Evolutionary conservation across 1,140 invertebrate species (phyloP), one percentile per base, ranked within the genome.

Genomic region (Lasaia peninsularis): DNA sequence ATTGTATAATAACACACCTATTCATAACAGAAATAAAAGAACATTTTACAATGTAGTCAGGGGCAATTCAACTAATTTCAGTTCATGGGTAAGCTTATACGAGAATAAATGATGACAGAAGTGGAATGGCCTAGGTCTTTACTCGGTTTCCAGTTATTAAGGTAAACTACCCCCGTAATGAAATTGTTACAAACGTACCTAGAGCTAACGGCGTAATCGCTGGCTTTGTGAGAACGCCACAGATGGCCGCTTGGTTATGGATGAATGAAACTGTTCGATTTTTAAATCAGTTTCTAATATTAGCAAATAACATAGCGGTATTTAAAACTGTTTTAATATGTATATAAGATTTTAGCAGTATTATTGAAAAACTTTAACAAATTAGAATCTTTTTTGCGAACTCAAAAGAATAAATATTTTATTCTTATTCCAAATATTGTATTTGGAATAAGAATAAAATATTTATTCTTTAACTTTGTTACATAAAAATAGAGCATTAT

Each of bases 111-210:
- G 52, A 55, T 28, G 31, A 52, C n/a, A 37, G 34, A 44, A 44
- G 16, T 44, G 56, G 62, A 69, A 76, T 73, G 71, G 64, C 57
- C 56, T 70, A 65, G 65, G 63, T 62, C 58, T 70, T 69, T 63
- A 60, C 58, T 60, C 56, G 62, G 44, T 56, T 54, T 50, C 56
- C 56, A 58, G 67, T 67, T 67, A 78, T 73, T 71, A 68, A 56
- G 37, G 40, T 31, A 44, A 62, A 68, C 56, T 65, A 67, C 60
- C 55, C 49, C 53, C 63, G 55, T 73, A 76, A 79, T 78, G 68
- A 79, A 81, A 79, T 73, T 69, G 70, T 79, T 74, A 73, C 79
- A 71, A 75, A 67, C 67, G 70, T 65, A 65, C 63, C 56, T 58
- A 51, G 44, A 54, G 50, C 58, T 69, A 66, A 73, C 52, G 44